Base-by-base conservation (phyloP, 2,113 vertebrate genomes). In the Copsychus sechellarum region DNA sequence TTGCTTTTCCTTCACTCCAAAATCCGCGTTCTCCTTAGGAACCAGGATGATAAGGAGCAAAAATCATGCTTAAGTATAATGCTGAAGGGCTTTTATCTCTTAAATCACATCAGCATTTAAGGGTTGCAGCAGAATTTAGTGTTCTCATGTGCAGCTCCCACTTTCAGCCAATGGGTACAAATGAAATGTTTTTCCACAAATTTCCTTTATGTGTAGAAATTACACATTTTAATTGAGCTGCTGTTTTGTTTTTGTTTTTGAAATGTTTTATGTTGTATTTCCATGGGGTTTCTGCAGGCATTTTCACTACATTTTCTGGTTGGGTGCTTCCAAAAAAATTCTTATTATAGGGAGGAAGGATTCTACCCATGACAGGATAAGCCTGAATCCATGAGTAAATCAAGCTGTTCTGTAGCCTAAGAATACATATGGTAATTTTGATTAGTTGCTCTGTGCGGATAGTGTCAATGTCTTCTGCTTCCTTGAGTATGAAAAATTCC, bases 381-480 rank as follows among this genome's bases (percentile, higher is more conserved):
- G 79, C 78, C 56, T 88, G 53, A 77, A 79, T 96, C 85, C 24
- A 2, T 56, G 8, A 57, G 40, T 93, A 81, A 89, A 74, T 79
- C 88, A 88, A 92, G 86, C 73, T 36, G 62, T 86, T 89, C 48
- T 47, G 65, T 58, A 79, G 57, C 84, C 93, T 92, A 71, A 77
- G 86, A 96, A 95, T 74, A 43, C 70, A 45, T 72, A 38, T 78
- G 94, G 84, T 89, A 85, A 71, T 95, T 90, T 71, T 94, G 78
- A 86, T 94, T 86, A 64, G 61, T 67, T 50, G 71, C 80, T 96
- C 90, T 94, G 10, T 64, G 54, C 45, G 82, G 93, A 81, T 88
- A 78, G 86, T 83, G 42, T 89, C 92, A 96, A 88, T 90, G 83
- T 92, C 94, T 97, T 96, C 95, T 97, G 96, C 95, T 97, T 91